These are phyloP conservation scores for Gobiocypris rarus DNA, from an alignment of 2,113 vertebrate genomes.

Conservation along the genomic window DNA sequence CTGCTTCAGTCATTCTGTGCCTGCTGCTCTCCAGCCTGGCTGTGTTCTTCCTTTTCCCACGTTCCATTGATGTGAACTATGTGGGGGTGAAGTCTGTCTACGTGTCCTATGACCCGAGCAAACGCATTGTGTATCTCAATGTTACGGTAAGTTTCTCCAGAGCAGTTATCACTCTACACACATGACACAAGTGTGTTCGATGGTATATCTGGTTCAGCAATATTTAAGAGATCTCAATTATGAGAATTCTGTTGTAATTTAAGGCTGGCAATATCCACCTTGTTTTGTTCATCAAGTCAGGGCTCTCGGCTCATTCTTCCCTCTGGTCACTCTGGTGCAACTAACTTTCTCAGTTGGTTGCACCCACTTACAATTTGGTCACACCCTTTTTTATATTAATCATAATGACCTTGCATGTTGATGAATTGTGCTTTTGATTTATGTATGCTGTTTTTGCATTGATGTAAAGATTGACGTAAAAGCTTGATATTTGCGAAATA, in stretches of 20 bases:
- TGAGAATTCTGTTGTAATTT: neutral
- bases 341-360: too few species aligned
- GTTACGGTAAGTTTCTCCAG: constrained; percentile 83
- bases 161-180: neutral
- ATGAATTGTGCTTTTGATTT: too few species aligned
- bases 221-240: neutral
- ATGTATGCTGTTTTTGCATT: too few species aligned
- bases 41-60: constrained; percentile 96
- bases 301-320: too few species aligned
- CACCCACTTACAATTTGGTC: too few species aligned
- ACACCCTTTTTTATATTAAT: too few species aligned
- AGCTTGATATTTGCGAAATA: too few species aligned
- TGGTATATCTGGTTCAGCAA: neutral
- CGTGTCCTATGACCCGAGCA: constrained; percentile 84
- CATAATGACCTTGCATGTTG: too few species aligned
- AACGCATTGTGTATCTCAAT: constrained; percentile 90
- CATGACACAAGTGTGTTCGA: neutral
- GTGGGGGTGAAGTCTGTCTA: constrained; percentile 93
- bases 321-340: too few species aligned
- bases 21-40: constrained; percentile 91
- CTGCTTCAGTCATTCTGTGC: constrained; percentile 88
- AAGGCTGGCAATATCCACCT: neutral
- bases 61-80: constrained; percentile 91
- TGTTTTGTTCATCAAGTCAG: too few species aligned
- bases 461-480: too few species aligned